Evolutionary conservation across 2,888 invertebrate species (phyloP).

Genomic region (Neocrepidodera transversa): DNA sequence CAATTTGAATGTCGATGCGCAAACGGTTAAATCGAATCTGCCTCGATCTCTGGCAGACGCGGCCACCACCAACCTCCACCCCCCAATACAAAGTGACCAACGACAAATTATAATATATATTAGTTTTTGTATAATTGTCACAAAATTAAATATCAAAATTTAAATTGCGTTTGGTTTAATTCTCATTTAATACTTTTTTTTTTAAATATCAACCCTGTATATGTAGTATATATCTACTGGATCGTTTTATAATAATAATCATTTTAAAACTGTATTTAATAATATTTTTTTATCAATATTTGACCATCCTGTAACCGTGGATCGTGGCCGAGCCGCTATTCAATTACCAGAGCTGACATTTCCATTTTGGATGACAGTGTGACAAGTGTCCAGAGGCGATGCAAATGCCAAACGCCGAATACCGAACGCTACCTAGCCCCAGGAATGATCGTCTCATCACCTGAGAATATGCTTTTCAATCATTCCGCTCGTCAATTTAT

Average conservation of each 20-base stretch:
- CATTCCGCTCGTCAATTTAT: too few species aligned
- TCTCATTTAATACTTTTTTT: too few species aligned
- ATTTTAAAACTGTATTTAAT: too few species aligned
- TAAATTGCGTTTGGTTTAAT: too few species aligned
- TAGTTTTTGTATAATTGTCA: too few species aligned
- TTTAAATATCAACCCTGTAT: too few species aligned
- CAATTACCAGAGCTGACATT: constrained; percentile 52
- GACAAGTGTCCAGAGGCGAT: constrained; percentile 45
- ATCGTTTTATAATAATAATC: too few species aligned
- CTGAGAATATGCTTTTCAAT: constrained; percentile 32
- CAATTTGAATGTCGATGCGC: constrained; percentile 57
- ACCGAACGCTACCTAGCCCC: constrained; percentile 13
- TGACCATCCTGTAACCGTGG: constrained; percentile 5
- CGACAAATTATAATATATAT: too few species aligned
- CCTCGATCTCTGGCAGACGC: constrained; percentile 54
- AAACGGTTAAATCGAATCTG: constrained; percentile 57
- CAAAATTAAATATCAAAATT: too few species aligned
- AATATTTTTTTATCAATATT: neutral
- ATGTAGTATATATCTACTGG: too few species aligned
- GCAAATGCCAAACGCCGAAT: constrained; percentile 15
- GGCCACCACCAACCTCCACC: neutral
- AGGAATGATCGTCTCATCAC: constrained; percentile 28
- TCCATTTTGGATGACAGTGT: constrained; percentile 47
- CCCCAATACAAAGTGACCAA: neutral
- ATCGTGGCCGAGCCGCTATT: constrained; percentile 40